Evolutionary conservation across 2,888 invertebrate species (phyloP).

Genomic region (Vanessa cardui): DNA sequence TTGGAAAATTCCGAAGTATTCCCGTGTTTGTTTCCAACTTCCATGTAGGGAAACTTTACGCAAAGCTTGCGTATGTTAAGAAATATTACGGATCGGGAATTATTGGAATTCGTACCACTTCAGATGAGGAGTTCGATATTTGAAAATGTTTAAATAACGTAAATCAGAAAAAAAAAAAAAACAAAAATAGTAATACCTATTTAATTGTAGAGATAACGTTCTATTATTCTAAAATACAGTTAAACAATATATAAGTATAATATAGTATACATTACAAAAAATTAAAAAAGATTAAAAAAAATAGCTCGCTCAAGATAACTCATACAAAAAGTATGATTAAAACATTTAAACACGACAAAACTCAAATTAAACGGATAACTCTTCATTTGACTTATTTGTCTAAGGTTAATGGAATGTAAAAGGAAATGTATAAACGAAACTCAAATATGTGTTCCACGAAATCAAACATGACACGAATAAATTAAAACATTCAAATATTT

Average conservation of each 20-base stretch:
- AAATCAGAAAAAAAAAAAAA: not conserved
- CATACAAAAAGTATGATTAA: too few species aligned
- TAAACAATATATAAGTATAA: too few species aligned
- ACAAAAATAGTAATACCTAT: not conserved
- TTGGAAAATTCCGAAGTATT: slow-evolving; percentile 44
- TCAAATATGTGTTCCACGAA: slow-evolving; percentile 12
- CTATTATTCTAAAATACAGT: too few species aligned
- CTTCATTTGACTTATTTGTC: too few species aligned
- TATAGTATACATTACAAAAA: too few species aligned
- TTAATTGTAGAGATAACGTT: too few species aligned
- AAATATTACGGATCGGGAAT: slow-evolving; percentile 38
- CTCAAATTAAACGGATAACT: too few species aligned
- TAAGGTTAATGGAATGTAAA: not conserved
- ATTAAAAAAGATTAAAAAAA: too few species aligned
- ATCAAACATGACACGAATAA: slow-evolving; percentile 21
- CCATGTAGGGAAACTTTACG: slow-evolving; percentile 32
- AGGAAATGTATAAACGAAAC: slow-evolving; percentile 18
- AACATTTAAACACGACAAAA: too few species aligned
- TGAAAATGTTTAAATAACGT: slow-evolving; percentile 1
- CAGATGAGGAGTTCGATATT: slow-evolving; percentile 7
- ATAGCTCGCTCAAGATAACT: too few species aligned
- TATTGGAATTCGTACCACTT: slow-evolving; percentile 23
- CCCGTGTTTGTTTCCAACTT: slow-evolving; percentile 46
- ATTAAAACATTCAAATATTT: slow-evolving; percentile 30
- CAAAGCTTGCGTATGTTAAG: slow-evolving; percentile 41